Evolutionary conservation across 2,113 vertebrate species (phyloP), one percentile per base, ranked within the genome.

Genomic region (Microtus montanus): DNA sequence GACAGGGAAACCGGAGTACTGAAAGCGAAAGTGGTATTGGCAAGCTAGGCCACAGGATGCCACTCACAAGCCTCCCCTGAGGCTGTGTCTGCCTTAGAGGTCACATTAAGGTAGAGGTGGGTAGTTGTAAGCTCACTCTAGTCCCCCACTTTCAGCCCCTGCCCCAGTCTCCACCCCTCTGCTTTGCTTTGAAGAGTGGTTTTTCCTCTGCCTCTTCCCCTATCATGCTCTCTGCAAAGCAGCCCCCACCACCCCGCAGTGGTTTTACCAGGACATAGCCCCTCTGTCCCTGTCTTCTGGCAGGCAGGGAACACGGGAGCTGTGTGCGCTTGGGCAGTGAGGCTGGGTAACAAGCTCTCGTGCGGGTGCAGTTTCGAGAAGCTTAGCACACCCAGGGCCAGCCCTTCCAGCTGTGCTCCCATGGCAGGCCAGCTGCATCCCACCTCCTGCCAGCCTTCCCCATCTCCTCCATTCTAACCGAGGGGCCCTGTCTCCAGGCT

Each of bases 401-500:
- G 44, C 11, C 1, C 4, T 35, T 7, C 41, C 20, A 1, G 10
- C 33, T 63, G 38, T 14, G 33, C 28, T 35, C 4, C 1, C 3
- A 3, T 4, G 30, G 5, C 1, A 13, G 0, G 2, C 28, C 52
- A 15, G 41, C 33, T 0, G 0, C 22, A 52, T 6, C 0, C 54
- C 14, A 63, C 58, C 58, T 41, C 10, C 0, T 26, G 30, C 63
- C 9, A 17, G 44, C 10, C 3, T 13, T 35, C 3, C 8, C 2
- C 63, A 17, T 5, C 0, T 0, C 2, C 9, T 28, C 68, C 24
- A 9, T 44, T 44, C 22, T 41, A 22, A n/a, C 41, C 0, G 8
- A 12, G 30, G 19, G 4, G 54, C 17, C 61, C 35, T 1, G 35
- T 52, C 41, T 1, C 54, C 54, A 52, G 66, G 68, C 35, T 35